These are phyloP conservation scores for Drosophila malerkotliana DNA, from an alignment of 1,140 invertebrate genomes.

Conservation along the genomic window DNA sequence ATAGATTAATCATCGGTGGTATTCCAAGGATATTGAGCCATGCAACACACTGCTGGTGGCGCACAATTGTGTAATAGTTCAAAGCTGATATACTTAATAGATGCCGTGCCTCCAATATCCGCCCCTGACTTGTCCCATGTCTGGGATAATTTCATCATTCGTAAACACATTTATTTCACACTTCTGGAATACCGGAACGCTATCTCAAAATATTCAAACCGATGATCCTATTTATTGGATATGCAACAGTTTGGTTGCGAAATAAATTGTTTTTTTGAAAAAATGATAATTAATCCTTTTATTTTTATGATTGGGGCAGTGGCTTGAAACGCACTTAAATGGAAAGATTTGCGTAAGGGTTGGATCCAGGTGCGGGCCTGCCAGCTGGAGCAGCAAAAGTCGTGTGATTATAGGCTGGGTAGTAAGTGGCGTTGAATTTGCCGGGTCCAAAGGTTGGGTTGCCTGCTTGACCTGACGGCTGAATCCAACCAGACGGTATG, in stretches of 20 bases:
- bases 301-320: conserved; percentile 15
- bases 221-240: conserved; percentile 55
- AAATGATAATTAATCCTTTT: conserved; percentile 28
- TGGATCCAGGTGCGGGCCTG: background rate
- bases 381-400: background rate
- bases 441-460: background rate
- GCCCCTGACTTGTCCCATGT: conserved; percentile 46
- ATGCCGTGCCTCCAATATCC: conserved; percentile 43
- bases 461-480: background rate
- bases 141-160: conserved; percentile 63
- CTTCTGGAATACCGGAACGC: conserved; percentile 78
- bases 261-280: conserved; percentile 64
- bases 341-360: conserved; percentile 43
- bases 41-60: conserved; percentile 1
- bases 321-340: conserved; percentile 6
- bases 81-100: conserved; percentile 72
- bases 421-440: conserved; percentile 13
- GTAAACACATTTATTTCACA: conserved; percentile 32
- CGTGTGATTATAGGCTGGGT: background rate
- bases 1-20: conserved; percentile 55
- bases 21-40: conserved; percentile 37
- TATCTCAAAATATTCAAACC: conserved; percentile 35
- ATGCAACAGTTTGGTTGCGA: conserved; percentile 13
- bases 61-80: conserved; percentile 38
- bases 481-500: background rate